Base-by-base conservation (phyloP, 1,140 invertebrate species). In the Drosophila grimshawi region DNA sequence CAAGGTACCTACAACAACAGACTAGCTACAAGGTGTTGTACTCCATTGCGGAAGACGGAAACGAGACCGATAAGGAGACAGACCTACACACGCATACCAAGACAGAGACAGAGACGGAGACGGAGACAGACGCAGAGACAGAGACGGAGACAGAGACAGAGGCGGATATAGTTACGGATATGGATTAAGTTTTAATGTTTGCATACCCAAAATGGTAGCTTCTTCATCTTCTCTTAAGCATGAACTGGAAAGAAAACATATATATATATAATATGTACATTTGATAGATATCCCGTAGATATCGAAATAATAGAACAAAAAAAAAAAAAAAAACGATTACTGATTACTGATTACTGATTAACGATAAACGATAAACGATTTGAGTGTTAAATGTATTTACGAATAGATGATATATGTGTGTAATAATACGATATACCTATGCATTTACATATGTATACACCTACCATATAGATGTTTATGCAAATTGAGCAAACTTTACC, bases 1-100 rank as follows among this genome's bases (percentile, higher is more conserved):
- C 80, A 88, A 86, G 79, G 79, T 82, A 86, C 82, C 83, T 88
- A 83, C 80, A 70, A 71, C 59, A 63, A 71, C 53, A 63, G 68
- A 80, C 60, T 57, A 80, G 77, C 63, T 85, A 81, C 66, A 73
- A 56, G 35, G 43, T 70, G 51, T 55, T 73, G 53, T 68, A 49
- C 72, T 68, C 77, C 45, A 52, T 46, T 70, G 35, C 37, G 8
- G 57, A 56, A 27, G 35, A 37, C 35, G 35, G 2, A 2, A 37
- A 37, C 6, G 35, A 37, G 33, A 37, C 5, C 5, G 6, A 37
- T 7, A 62, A 2, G 5, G 41, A 29, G 33, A 33, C 6, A 1
- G 35, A 61, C 32, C n/a, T 3, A 33, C 37, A 52, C 10, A 11
- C 51, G 4, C n/a, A 43, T 4, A 10, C 30, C 10, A 5, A 43